A percentile compares a stretch with the other conserved stretches of the same genome.
Conservation (phyloP, 2,797 vertebrate genomes). For the Pterois miles region DNA sequence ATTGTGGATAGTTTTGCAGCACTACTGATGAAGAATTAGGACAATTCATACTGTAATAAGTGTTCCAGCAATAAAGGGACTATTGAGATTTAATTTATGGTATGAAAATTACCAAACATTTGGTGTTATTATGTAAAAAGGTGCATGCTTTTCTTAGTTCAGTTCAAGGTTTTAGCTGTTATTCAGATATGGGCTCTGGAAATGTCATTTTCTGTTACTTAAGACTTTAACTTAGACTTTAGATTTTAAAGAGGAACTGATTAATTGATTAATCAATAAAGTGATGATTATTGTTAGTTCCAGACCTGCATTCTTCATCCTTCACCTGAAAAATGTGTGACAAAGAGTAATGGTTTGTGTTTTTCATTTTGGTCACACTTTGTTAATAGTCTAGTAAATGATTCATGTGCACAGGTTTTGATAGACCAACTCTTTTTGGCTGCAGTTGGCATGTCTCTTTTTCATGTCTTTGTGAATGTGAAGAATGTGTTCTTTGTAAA, state of each 20-base stretch:
- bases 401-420: constrained; percentile 11
- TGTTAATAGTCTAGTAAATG: constrained; percentile 11
- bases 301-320: not conserved
- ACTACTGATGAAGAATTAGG: not conserved
- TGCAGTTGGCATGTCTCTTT: not conserved
- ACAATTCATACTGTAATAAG: not conserved
- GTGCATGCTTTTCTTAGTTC: not conserved
- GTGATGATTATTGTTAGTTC: not conserved
- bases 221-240: not conserved
- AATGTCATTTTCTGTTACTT: not conserved
- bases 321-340: not conserved
- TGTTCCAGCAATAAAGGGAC: not conserved
- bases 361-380: not conserved
- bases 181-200: not conserved
- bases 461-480: not conserved
- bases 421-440: not conserved
- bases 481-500: constrained; percentile 35
- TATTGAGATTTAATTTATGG: not conserved
- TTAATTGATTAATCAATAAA: not conserved
- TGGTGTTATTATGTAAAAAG: not conserved
- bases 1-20: not conserved
- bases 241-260: not conserved
- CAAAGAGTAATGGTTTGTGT: not conserved
- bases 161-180: not conserved
- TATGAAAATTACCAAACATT: not conserved